A percentile compares a stretch with the other conserved stretches of the same genome.
These are phyloP conservation scores for Micrasema longulum DNA, from an alignment of 1,140 invertebrate species.

Conservation along the genomic window DNA sequence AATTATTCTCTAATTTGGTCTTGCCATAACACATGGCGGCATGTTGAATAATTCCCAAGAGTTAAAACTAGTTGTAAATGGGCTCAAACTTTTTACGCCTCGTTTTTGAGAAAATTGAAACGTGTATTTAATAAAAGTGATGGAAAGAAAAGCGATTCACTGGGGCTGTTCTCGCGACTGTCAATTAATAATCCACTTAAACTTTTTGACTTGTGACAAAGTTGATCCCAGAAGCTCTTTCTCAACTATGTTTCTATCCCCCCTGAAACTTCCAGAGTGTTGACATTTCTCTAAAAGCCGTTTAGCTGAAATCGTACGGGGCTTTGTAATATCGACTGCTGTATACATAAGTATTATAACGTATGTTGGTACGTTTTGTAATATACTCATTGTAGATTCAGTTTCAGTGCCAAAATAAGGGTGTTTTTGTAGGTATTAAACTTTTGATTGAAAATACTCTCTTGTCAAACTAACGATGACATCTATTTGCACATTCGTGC, in stretches of 20 bases:
- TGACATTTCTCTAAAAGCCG: constrained; percentile 34
- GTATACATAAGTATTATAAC: constrained; percentile 4
- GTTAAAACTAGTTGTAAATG: too few relatives aligned
- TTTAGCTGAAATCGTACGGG: constrained; percentile 24
- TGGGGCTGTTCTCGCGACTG: constrained; percentile 12
- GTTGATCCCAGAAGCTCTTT: constrained; percentile 47
- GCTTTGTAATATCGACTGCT: neutral
- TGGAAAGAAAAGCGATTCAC: constrained; percentile 2
- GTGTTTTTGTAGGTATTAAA: too few relatives aligned
- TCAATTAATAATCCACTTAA: constrained; percentile 51
- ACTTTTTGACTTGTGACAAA: constrained; percentile 50
- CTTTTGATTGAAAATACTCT: too few relatives aligned
- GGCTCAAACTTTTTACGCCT: neutral
- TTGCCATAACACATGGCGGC: too few relatives aligned
- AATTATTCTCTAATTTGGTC: too few relatives aligned
- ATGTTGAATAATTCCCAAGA: too few relatives aligned
- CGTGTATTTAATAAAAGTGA: constrained; percentile 3
- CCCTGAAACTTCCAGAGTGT: constrained; percentile 2
- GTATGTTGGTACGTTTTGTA: too few relatives aligned
- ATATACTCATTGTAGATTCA: too few relatives aligned
- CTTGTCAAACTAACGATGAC: too few relatives aligned
- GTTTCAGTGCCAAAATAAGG: too few relatives aligned
- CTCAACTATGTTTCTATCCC: constrained; percentile 14
- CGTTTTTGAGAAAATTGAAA: constrained; percentile 1
- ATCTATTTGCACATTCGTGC: too few relatives aligned